These are phyloP conservation scores for Oreochromis aureus DNA, from an alignment of 2,113 vertebrate genomes.

Conservation along the genomic window DNA sequence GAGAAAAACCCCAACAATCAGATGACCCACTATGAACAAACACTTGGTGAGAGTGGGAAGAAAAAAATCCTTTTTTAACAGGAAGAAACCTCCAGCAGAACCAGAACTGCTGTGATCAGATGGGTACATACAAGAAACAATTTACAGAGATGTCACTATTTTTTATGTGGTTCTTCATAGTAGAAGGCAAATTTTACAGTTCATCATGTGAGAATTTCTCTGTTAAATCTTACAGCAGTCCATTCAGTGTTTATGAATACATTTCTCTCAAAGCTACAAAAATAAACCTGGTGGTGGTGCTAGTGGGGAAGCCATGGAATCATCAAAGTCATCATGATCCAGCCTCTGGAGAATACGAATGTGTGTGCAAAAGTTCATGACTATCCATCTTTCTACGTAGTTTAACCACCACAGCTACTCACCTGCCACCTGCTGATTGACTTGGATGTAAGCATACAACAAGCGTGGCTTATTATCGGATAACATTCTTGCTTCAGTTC, in stretches of 20 bases:
- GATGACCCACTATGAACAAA: neutral
- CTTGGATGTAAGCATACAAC: slow-evolving; percentile 39
- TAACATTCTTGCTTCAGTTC: slow-evolving; percentile 19
- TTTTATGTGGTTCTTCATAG: fast-evolving
- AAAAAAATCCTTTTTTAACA: neutral
- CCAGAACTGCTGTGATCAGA: neutral
- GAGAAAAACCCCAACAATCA: neutral
- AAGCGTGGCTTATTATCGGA: slow-evolving; percentile 34
- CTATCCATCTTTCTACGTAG: neutral
- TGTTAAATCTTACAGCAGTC: neutral
- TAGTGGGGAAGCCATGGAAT: neutral
- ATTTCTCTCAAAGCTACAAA: neutral
- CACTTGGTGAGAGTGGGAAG: neutral
- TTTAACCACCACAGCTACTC: neutral
- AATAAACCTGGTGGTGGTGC: neutral
- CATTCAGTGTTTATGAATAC: neutral
- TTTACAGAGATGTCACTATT: neutral
- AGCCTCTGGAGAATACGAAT: neutral
- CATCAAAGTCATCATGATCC: neutral
- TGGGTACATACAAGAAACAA: neutral
- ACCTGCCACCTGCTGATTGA: slow-evolving; percentile 39
- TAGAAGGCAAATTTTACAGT: neutral
- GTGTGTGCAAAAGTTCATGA: neutral
- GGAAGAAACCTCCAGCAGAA: neutral
- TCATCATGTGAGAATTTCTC: neutral